Percentiles rank a stretch among this genome's conserved stretches.
Evolutionary conservation across 2,888 invertebrate genomes (phyloP).

Genomic region (Platypus cylindrus): DNA sequence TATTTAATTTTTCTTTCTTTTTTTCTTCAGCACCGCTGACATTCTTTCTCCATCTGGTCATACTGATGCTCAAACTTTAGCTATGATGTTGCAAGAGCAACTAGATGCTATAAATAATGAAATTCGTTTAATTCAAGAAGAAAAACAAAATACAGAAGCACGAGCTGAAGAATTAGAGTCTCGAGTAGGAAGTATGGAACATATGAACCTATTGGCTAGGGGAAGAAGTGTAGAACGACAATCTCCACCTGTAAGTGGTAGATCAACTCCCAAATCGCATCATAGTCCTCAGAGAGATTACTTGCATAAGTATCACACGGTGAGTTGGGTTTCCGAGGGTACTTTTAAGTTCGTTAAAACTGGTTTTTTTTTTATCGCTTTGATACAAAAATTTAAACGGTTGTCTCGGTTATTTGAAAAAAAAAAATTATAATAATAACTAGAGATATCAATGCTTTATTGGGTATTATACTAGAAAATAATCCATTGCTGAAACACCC

Average conservation of each 20-base stretch:
- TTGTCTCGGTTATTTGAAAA: constrained; percentile 3
- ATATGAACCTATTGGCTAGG: constrained; percentile 71
- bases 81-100: constrained; percentile 98
- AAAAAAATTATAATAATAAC: too few species aligned
- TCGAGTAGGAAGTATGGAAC: constrained; percentile 88
- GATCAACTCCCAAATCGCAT: constrained; percentile 71
- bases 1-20: not conserved
- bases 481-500: too few species aligned
- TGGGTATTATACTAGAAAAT: too few species aligned
- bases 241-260: constrained; percentile 79
- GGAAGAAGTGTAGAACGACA: constrained; percentile 58
- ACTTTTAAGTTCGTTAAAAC: constrained; percentile 13
- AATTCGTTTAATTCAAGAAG: constrained; percentile 58
- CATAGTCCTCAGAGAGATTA: constrained; percentile 73
- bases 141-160: constrained; percentile 80
- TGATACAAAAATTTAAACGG: constrained; percentile 4
- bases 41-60: constrained; percentile 58
- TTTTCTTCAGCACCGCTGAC: constrained; percentile 45
- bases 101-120: constrained; percentile 99
- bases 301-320: constrained; percentile 92
- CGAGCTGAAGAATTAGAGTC: constrained; percentile 95
- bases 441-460: too few species aligned
- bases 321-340: constrained; percentile 45
- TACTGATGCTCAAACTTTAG: constrained; percentile 88
- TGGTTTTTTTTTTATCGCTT: constrained; percentile 8